A percentile compares a stretch with the other conserved stretches of the same genome.
These are phyloP conservation scores for Drosophila nikananu DNA, from an alignment of 1,140 invertebrate genomes.

Conservation along the genomic window DNA sequence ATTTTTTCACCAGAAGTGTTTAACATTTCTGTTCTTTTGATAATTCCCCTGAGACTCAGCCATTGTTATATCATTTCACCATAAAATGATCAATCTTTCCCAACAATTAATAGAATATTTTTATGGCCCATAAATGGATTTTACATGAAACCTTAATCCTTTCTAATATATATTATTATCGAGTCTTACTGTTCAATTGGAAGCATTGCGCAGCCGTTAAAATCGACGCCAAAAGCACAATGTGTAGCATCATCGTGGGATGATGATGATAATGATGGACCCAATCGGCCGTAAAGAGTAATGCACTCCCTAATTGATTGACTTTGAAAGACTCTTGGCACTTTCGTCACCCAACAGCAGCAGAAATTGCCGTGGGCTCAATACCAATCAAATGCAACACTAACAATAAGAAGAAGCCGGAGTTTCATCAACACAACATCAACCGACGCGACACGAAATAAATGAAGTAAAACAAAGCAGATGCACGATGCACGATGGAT, in stretches of 20 bases:
- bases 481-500: conserved; percentile 23
- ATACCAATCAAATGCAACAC: conserved; percentile 44
- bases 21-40: too few relatives aligned
- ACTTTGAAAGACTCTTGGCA: conserved; percentile 48
- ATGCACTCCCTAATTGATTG: conserved; percentile 49
- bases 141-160: conserved; percentile 13
- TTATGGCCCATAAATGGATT: conserved; percentile 30
- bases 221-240: conserved; percentile 48
- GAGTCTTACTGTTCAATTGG: conserved; percentile 77
- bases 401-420: conserved; percentile 41
- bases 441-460: conserved; percentile 53
- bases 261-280: conserved; percentile 7
- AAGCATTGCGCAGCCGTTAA: conserved; percentile 50
- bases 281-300: conserved; percentile 29
- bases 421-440: conserved; percentile 74
- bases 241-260: conserved; percentile 43
- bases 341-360: conserved; percentile 61
- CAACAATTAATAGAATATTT: conserved; percentile 7
- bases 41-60: not conserved
- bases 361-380: conserved; percentile 44
- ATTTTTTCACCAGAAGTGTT: not conserved
- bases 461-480: conserved; percentile 53
- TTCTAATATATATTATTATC: not conserved
- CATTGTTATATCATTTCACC: not conserved
- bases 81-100: not conserved